Evolutionary conservation across 2,888 invertebrate species (phyloP), one percentile per base, ranked within the genome.

Genomic region (Luffia ferchaultella): DNA sequence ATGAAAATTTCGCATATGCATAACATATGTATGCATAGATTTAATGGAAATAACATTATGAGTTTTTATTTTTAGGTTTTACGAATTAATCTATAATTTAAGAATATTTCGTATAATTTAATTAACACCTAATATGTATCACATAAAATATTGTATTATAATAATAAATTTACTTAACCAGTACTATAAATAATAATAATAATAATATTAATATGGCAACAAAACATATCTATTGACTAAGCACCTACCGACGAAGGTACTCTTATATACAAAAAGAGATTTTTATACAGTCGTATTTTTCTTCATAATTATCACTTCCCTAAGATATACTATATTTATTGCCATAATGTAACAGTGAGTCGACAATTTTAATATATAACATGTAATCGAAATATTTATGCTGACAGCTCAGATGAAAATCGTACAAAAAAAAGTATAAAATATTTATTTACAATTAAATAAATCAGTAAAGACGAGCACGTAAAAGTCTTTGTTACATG

Each of bases 131-230:
- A 30, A 30, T 30, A 30, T 72, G 67, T 80, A 79, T 82, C 80
- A 80, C 80, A 82, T 78, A 76, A 77, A 57, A 71, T 73, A 52
- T n/a, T 44, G 18, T 50, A 45, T 42, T 42, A 16, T n/a, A 42
- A 42, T 45, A 43, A 45, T 45, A 42, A 43, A 16, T 42, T 42
- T 12, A 73, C 76, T 79, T 76, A 78, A 70, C 63, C 67, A 69
- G 68, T 70, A 70, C 71, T 73, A 80, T 79, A 82, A 77, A 80
- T 80, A 77, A 79, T 75, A 70, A 73, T 65, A 74, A 30, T n/a
- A n/a, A 75, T 79, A 78, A 76, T 67, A 73, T 77, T 82, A 82
- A 80, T 83, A 83, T 83, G 83, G 83, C 83, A 83, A 83, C 82
- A 74, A 77, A 80, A 80, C 73, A 76, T 70, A 74, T 76, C 74